These are phyloP conservation scores for Corydoras maculifer DNA, from an alignment of 2,113 vertebrate species.

Conservation along the genomic window DNA sequence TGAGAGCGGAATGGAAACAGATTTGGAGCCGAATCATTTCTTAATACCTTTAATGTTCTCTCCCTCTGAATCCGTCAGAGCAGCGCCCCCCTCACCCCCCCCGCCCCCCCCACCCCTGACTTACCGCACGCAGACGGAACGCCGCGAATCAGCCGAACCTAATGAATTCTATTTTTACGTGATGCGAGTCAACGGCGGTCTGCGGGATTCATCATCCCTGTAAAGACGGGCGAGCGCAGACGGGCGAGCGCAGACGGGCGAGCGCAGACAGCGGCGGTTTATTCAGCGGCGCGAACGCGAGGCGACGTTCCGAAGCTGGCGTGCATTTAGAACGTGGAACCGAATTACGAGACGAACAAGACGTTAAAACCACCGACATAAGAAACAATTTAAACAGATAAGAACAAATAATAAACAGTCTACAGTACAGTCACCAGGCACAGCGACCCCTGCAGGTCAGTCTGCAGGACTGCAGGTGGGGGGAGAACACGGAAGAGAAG, in stretches of 20 bases:
- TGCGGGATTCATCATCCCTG: not conserved
- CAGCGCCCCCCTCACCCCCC: not conserved
- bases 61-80: conserved; percentile 49
- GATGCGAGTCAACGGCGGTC: conserved; percentile 1
- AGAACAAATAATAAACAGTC: no score
- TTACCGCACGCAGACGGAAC: conserved; percentile 16
- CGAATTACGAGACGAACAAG: no score
- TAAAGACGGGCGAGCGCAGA: not conserved
- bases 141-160: conserved; percentile 12
- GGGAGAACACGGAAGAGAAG: no score
- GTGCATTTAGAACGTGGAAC: no score
- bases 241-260: not conserved
- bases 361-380: no score
- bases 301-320: no score
- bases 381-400: no score
- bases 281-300: no score
- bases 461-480: no score
- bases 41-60: conserved; percentile 18
- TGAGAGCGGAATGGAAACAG: conserved; percentile 1
- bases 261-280: no score
- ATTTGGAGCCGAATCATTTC: conserved; percentile 31
- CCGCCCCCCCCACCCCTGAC: conserved; percentile 3
- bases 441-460: no score
- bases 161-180: conserved; percentile 32
- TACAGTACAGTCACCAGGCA: no score